Evolutionary conservation across 2,797 vertebrate species (phyloP).

Genomic region (Brotula barbata): DNA sequence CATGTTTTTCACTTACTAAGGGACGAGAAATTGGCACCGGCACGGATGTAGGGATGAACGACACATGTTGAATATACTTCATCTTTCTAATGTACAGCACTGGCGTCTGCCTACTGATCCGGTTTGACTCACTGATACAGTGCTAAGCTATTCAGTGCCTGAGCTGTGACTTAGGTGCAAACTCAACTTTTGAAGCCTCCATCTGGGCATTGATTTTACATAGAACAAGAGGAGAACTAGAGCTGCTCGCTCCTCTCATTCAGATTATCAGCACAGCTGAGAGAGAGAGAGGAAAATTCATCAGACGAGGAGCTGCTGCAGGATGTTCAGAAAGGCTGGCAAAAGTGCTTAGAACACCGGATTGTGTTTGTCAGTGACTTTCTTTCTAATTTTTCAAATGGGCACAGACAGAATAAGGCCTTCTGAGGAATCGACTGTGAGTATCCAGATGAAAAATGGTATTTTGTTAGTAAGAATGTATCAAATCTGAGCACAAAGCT

Average conservation of each 20-base stretch:
- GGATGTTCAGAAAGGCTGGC: constrained; percentile 29
- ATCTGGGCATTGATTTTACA: constrained; percentile 29
- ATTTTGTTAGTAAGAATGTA: constrained; percentile 36
- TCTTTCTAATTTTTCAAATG: constrained; percentile 38
- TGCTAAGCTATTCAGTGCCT: constrained; percentile 37
- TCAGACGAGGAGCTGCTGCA: constrained; percentile 15
- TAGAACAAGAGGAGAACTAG: background rate
- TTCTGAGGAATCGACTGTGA: constrained; percentile 59
- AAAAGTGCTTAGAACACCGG: constrained; percentile 11
- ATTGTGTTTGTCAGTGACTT: constrained; percentile 44
- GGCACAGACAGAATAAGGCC: constrained; percentile 52
- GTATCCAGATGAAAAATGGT: constrained; percentile 45
- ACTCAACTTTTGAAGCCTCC: constrained; percentile 25
- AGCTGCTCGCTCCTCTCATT: background rate
- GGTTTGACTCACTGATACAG: constrained; percentile 17
- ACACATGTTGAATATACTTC: constrained; percentile 14
- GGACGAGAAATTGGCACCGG: constrained; percentile 3
- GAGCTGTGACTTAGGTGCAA: constrained; percentile 16
- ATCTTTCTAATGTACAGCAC: constrained; percentile 22
- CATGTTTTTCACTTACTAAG: background rate
- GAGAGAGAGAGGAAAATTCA: constrained; percentile 9
- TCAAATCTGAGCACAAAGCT: constrained; percentile 36
- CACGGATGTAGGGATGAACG: constrained; percentile 13
- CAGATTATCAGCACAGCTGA: background rate
- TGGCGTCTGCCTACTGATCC: constrained; percentile 22